These are phyloP conservation scores for Microplitis manilae DNA, from an alignment of 2,888 invertebrate species.

Conservation along the genomic window DNA sequence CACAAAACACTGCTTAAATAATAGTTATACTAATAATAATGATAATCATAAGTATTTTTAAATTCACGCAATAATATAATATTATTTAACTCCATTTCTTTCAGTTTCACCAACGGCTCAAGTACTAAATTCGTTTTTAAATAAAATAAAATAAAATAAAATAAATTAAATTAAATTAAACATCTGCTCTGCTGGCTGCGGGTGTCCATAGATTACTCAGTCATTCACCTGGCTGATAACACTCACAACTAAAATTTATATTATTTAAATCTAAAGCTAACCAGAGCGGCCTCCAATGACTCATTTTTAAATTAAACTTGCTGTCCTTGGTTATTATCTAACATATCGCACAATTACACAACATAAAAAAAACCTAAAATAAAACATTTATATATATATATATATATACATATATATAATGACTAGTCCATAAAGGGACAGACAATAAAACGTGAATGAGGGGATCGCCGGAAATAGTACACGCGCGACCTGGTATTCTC, in stretches of 20 bases:
- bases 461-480: conserved; percentile 18
- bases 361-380: conserved; percentile 2
- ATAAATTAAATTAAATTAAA: not conserved
- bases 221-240: conserved; percentile 35
- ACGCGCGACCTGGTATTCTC: conserved; percentile 26
- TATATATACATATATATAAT: not conserved
- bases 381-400: not conserved
- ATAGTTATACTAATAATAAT: not conserved
- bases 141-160: not conserved
- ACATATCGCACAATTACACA: not conserved
- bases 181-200: conserved; percentile 31
- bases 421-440: not conserved
- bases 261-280: not conserved
- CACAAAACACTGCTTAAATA: not conserved
- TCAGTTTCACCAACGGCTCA: not conserved
- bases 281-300: not conserved
- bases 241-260: not conserved
- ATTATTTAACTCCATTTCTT: not conserved
- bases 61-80: not conserved
- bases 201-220: conserved; percentile 31
- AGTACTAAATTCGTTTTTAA: not conserved
- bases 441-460: conserved; percentile 24
- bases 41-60: too few relatives aligned
- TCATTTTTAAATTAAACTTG: not conserved
- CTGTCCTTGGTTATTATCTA: conserved; percentile 8